Conservation (phyloP, 1,140 invertebrate genomes). For the Pentalonia nigronervosa region DNA sequence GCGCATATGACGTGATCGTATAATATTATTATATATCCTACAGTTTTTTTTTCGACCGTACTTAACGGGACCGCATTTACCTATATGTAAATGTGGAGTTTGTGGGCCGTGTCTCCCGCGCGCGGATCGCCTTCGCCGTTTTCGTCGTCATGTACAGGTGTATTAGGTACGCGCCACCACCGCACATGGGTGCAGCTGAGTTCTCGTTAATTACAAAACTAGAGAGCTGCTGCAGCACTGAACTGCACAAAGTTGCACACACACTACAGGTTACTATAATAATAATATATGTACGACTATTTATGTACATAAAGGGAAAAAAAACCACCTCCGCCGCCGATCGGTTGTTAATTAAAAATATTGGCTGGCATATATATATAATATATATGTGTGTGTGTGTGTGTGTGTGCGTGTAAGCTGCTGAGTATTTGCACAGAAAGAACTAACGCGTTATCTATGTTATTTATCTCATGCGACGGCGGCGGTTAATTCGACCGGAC, state of each 20-base stretch:
- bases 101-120: neutral
- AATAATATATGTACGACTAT: neutral
- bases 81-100: conserved; percentile 42
- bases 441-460: conserved; percentile 44
- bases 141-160: neutral
- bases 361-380: neutral
- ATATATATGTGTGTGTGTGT: neutral
- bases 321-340: neutral
- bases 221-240: neutral
- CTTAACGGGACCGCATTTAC: neutral
- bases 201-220: conserved; percentile 53
- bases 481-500: conserved; percentile 52
- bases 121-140: neutral
- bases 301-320: neutral
- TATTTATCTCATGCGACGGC: conserved; percentile 51
- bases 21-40: neutral
- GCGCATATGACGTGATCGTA: neutral
- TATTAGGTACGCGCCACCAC: neutral
- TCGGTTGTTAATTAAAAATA: conserved; percentile 57
- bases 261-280: neutral
- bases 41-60: neutral
- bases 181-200: conserved; percentile 22
- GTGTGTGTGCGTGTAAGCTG: neutral
- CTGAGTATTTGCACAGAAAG: conserved; percentile 39
- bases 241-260: neutral